Evolutionary conservation across 2,797 vertebrate species (phyloP), one percentile per base, ranked within the genome.

Genomic region (Cynodonichthys magdalenae): DNA sequence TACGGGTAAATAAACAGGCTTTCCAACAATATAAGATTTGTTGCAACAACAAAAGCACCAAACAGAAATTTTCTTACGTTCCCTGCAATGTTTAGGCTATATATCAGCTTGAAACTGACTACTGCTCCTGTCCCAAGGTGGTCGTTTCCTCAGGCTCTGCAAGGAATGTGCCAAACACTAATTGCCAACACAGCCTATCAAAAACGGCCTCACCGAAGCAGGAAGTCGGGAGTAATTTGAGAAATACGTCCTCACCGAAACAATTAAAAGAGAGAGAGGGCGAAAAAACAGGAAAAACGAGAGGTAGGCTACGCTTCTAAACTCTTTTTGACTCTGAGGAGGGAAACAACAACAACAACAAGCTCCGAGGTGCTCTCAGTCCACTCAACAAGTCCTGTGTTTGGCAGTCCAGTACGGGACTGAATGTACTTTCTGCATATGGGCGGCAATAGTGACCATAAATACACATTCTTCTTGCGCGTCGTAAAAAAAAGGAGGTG

Each of bases 351-450:
- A 49, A 69, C 74, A 48, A 51, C 49, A 49, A 69, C 74, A 48
- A 51, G 61, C 54, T 19, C 63, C 61, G 4, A 75, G 75, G 73
- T 17, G 71, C 65, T 29, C 58, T 57, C 53, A 60, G 74, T 78
- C 71, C 66, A 49, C 76, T 69, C 47, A 28, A 71, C 27, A 74
- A 62, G 48, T 58, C 46, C 62, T 55, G 75, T 63, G 71, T 79
- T 75, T 83, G 84, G 71, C 83, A 76, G 47, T 75, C 73, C 59
- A 64, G 61, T 54, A 73, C 75, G 75, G 89, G 84, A 90, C 90
- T 92, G 76, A 86, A 85, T 89, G 87, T 91, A 88, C 85, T 88
- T 89, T 90, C 84, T 86, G 80, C 87, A 89, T 87, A 91, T 81
- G 89, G 89, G 87, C 86, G 84, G 80, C 78, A 84, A 73, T 71